Evolutionary conservation across 2,888 invertebrate species (phyloP).

Genomic region (Cactoblastis cactorum): DNA sequence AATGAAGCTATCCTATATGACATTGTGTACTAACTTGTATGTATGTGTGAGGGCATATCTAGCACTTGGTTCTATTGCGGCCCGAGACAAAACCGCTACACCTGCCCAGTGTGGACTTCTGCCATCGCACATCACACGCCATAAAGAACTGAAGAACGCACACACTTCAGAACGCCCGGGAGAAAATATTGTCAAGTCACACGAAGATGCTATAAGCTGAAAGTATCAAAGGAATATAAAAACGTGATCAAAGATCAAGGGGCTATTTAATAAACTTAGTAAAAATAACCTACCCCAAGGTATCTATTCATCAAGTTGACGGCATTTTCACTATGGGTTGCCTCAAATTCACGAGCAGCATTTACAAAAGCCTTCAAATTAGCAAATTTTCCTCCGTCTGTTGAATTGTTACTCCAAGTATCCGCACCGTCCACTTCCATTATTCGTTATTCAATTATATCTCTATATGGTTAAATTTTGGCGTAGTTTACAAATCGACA

Average conservation of each 20-base stretch:
- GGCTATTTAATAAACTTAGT: not conserved
- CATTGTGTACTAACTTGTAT: constrained; percentile 74
- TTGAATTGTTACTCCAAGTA: constrained; percentile 41
- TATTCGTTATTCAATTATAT: constrained; percentile 11
- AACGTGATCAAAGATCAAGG: not conserved
- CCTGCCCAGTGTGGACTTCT: constrained; percentile 83
- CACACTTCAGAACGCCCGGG: constrained; percentile 81
- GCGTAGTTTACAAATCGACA: not conserved
- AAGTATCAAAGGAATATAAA: constrained; percentile 26
- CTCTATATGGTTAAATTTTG: not conserved
- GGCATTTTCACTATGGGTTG: constrained; percentile 72
- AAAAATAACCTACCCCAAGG: constrained; percentile 64
- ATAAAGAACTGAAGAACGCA: constrained; percentile 83
- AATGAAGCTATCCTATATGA: too few relatives aligned
- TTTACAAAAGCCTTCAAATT: constrained; percentile 77
- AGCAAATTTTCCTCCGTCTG: constrained; percentile 60
- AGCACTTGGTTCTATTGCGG: constrained; percentile 81
- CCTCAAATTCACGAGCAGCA: constrained; percentile 73
- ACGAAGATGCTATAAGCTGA: constrained; percentile 82
- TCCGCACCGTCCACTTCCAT: constrained; percentile 69
- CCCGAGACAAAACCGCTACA: constrained; percentile 81
- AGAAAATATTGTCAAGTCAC: constrained; percentile 83
- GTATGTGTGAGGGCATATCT: constrained; percentile 82
- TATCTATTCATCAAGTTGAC: constrained; percentile 74
- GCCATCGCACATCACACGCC: constrained; percentile 81